These are phyloP conservation scores for Phrynosoma blainvillii DNA, from an alignment of 2,113 vertebrate genomes.

Conservation along the genomic window DNA sequence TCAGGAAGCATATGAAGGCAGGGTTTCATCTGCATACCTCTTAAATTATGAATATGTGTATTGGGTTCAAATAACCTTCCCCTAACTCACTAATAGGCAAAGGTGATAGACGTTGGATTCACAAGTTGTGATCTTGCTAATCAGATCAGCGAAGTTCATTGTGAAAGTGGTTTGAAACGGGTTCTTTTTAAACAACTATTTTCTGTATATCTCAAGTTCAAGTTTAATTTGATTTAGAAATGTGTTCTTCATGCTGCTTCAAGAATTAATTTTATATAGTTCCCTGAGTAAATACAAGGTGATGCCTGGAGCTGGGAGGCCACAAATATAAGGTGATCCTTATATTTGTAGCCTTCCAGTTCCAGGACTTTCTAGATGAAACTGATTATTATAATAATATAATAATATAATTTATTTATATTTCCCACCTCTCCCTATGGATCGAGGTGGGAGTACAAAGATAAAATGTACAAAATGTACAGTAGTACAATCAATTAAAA, in stretches of 20 bases:
- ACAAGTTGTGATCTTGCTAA: background rate
- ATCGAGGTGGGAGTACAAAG: no score
- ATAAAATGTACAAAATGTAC: no score
- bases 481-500: no score
- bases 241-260: slow-evolving; percentile 49
- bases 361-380: no score
- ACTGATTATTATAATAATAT: no score
- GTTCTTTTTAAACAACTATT: slow-evolving; percentile 29
- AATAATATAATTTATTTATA: no score
- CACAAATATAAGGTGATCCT: no score
- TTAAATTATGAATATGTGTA: background rate
- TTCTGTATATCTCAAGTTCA: slow-evolving; percentile 49
- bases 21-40: background rate
- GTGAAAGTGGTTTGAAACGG: slow-evolving; percentile 54
- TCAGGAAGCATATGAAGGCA: background rate
- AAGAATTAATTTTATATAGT: background rate
- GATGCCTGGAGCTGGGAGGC: no score
- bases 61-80: background rate
- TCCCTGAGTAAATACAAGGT: fast-evolving
- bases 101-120: background rate
- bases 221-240: slow-evolving; percentile 59
- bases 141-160: slow-evolving; percentile 11
- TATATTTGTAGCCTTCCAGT: no score
- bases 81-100: slow-evolving; percentile 12
- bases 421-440: no score